Evolutionary conservation across 2,888 invertebrate species (phyloP), one percentile per base, ranked within the genome.

Genomic region (Lithosia quadra): DNA sequence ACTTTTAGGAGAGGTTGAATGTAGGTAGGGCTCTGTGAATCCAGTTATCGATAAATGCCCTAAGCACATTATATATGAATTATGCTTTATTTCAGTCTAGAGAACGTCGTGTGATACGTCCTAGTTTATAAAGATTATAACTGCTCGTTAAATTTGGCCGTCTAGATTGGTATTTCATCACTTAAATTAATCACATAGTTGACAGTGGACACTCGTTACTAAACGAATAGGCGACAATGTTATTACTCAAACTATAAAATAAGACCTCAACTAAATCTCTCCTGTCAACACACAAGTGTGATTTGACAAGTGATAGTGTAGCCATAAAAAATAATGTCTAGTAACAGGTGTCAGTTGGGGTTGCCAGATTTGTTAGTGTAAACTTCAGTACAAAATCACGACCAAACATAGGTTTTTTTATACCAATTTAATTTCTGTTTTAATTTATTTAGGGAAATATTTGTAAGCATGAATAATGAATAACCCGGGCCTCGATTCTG

Each of bases 191-290:
- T 80, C 73, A 67, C 34, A 15, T 2, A 33, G 71, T 43, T 28
- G 81, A 75, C 73, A 72, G 69, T 36, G 49, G 56, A 79, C 73
- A 69, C 72, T 68, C 28, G 74, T 68, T 65, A 65, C 71, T 67
- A 70, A 80, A 78, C 71, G 69, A 70, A 64, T 56, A 59, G 67
- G 59, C 68, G 73, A 79, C 78, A 73, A 65, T 66, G 60, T 71
- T 71, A 73, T 69, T 49, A 39, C 58, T 63, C 21, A 15, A 22
- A n/a, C 36, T 43, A 34, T 68, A 60, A 55, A 69, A 64, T 53
- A 60, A 60, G 49, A 59, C 18, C 39, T 60, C 22, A 60, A 24
- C 56, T 36, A 36, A 67, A 60, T 63, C 22, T 55, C 33, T 43
- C 28, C 24, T 56, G 64, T 64, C 56, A 56, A 55, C 22, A 34